Base-by-base conservation (phyloP, 2,797 vertebrate genomes). In the Stomatorhinus walkeri region DNA sequence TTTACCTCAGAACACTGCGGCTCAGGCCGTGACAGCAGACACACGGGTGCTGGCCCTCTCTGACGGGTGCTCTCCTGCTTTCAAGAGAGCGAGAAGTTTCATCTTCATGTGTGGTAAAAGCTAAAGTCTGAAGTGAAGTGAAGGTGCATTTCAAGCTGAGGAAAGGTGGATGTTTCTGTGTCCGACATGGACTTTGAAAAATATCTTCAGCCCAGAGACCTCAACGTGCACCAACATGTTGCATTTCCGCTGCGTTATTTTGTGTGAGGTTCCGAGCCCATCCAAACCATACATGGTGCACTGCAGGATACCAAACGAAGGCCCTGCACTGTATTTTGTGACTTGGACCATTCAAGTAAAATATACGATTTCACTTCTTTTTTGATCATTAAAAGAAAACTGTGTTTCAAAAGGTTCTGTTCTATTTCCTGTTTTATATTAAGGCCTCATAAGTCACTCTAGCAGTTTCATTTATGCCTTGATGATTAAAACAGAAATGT, bases 401-500 rank as follows among this genome's bases (percentile, higher is more conserved):
- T 48, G 46, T 28, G 68, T 86, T 76, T 76, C 43, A 52, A 46
- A 32, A 46, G 19, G 83, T 32, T 72, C 43, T 9, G 46, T 72
- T 86, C 32, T 61, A 46, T 85, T 89, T 85, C 85, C 88, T 86
- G 88, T 72, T 87, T 87, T 76, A 49, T 85, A 64, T 88, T 88
- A 85, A 61, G 83, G 56, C 32, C 79, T 64, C 88, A 16, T 88
- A 88, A 54, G 54, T 36, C 22, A 83, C n/a, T 48, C 85, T 85
- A 88, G 59, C 54, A 61, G 79, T 56, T 85, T 64, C 52, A 61
- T 36, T 88, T 84, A 88, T 49, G 43, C n/a, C 81, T 28, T 56
- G 79, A 85, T 85, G 54, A 88, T 64, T 88, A 64, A 88, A 88
- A 88, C 88, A 88, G 81, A 64, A 64, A 84, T 84, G 40, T 83